A percentile compares a stretch with the other conserved stretches of the same genome.
Conservation (phyloP, 2,113 vertebrate genomes). For the Gallinago undulata region DNA sequence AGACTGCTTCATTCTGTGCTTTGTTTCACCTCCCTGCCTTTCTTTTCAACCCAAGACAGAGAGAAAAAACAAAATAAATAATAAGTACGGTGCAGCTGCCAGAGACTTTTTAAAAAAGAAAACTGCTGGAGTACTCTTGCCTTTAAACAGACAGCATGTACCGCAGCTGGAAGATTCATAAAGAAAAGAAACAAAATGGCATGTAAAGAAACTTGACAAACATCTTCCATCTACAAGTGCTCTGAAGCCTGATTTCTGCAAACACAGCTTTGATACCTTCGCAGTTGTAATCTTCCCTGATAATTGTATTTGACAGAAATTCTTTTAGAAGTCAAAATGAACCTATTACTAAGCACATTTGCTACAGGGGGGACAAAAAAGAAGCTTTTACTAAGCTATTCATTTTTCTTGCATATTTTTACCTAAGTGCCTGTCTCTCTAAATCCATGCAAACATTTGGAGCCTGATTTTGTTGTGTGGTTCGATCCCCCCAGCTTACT, state of each 20-base stretch:
- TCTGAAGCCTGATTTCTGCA: background rate
- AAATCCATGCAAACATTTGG: background rate
- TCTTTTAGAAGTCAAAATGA: conserved; percentile 9
- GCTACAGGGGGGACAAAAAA: background rate
- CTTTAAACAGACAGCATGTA: background rate
- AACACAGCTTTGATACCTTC: conserved; percentile 14
- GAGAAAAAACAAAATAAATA: background rate
- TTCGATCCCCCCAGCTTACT: background rate
- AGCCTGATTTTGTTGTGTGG: background rate
- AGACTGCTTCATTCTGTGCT: background rate
- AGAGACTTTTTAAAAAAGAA: background rate
- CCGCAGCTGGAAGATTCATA: background rate
- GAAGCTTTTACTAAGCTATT: background rate
- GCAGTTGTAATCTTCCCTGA: background rate
- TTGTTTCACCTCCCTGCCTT: conserved; percentile 6
- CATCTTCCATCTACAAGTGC: background rate
- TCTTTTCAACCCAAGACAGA: background rate
- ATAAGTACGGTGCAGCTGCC: background rate
- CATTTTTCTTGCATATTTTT: background rate
- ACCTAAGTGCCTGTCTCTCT: background rate
- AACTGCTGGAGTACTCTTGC: background rate
- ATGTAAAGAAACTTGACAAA: background rate
- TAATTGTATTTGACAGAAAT: conserved; percentile 28
- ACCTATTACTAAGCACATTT: background rate
- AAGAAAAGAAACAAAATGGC: background rate